Evolutionary conservation across 2,888 invertebrate species (phyloP), one percentile per base, ranked within the genome.

Genomic region (Agrochola litura): DNA sequence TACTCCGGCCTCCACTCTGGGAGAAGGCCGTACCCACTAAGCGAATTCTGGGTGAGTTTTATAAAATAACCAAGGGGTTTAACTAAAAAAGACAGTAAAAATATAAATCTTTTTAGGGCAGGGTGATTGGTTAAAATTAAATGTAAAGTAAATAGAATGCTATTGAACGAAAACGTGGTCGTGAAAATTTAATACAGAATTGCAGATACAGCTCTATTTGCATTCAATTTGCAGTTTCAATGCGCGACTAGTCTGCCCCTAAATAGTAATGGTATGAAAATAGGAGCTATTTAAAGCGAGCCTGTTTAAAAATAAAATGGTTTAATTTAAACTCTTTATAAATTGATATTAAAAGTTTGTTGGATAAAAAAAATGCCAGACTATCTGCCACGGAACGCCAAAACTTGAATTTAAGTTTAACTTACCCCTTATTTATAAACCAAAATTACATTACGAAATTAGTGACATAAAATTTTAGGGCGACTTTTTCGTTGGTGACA

Each of bases 171-270:
- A 75, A 58, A 60, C 16, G 19, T 75, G 46, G 6, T 74, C 46
- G 46, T 49, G 46, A 37, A 37, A 73, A 73, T 58, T n/a, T 16
- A 56, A 46, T 73, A 46, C 19, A 37, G 43, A 56, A 46, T 73
- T 37, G 43, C 30, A 58, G 14, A 75, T 58, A 46, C 37, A 25
- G 1, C 56, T 56, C 9, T 63, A 63, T 37, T 77, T 76, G 46
- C 22, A 54, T 77, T 77, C 25, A 56, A 76, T 76, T 76, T 56
- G 66, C 77, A 77, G n/a, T 54, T 77, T 58, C 6, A 43, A 63
- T 19, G 14, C n/a, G 16, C 30, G 6, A n/a, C 30, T 43, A 49
- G 49, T 25, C 25, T 30, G 60, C 12, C 76, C 16, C 30, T 73
- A 54, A 71, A 71, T 16, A 52, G 22, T 43, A 46, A 73, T 46